Evolutionary conservation across 2,888 invertebrate genomes (phyloP), one percentile per base, ranked within the genome.

Genomic region (Thereva unica): DNA sequence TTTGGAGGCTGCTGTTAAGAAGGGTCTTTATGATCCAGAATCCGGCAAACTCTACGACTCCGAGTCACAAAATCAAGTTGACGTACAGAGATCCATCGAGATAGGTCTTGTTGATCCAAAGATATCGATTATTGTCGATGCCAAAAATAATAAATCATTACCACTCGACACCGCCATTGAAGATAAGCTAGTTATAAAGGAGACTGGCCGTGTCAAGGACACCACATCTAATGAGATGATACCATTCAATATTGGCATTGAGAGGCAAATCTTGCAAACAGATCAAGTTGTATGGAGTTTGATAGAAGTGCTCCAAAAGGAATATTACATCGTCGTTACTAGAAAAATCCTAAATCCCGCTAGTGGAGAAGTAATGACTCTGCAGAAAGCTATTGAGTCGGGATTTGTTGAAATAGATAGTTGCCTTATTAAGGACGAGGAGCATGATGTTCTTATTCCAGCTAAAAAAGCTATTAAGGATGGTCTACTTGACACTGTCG

Each of bases 91-190:
- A 75, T 91, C 92, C 2, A 87, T 93, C 55, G 86, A 88, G 71
- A 85, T 91, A 74, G 89, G 90, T 72, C 87, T 94, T 70, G 85
- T 95, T 38, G 92, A 93, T 79, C 88, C 91, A 1, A 89, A 88
- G 69, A 90, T 92, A 71, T 90, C 91, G 4, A 86, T 91, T 78
- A 88, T 93, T 71, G 89, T 89, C 77, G 92, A 94, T 76, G 89
- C 90, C 0, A 85, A 86, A 73, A 85, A 86, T 54, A 88, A 90
- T 64, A 85, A 86, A 71, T 89, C 88, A 71, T 79, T 95, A 1
- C 85, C 90, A 4, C 82, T 95, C 56, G 86, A 87, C 52, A 89
- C 92, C 77, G 92, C 93, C 40, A 82, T 93, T 54, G 83, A 86
- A 55, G 85, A 83, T 45, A 88, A 89, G 72, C 79, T 93, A 38